Evolutionary conservation across 2,113 vertebrate genomes (phyloP).

Genomic region (Aspidoscelis tigris): DNA sequence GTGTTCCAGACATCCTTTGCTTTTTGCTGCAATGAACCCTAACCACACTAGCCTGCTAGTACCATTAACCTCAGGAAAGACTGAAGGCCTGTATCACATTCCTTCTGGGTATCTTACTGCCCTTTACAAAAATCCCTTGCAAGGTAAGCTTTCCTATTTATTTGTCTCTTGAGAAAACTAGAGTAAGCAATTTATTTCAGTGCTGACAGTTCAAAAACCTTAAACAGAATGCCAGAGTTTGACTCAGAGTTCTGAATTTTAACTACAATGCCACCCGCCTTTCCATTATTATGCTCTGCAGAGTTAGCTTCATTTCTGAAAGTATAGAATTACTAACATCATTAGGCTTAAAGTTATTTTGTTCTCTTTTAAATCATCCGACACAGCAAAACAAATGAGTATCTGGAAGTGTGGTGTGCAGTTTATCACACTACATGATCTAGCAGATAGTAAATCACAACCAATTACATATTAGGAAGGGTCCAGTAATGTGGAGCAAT

Average conservation of each 20-base stretch:
- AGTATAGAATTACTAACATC: neutral
- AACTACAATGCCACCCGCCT: neutral
- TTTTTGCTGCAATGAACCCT: neutral
- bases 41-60: neutral
- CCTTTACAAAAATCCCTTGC: neutral
- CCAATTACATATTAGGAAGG: neutral
- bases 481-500: neutral
- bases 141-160: slow-evolving; percentile 11
- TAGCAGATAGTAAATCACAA: neutral
- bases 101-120: slow-evolving; percentile 1
- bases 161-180: slow-evolving; percentile 14
- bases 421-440: neutral
- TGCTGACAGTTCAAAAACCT: slow-evolving; percentile 1
- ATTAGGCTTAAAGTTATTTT: slow-evolving; percentile 20
- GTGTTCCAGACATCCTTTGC: neutral
- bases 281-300: neutral
- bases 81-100: neutral
- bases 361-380: neutral
- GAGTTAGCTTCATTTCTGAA: slow-evolving; percentile 16
- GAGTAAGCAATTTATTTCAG: neutral
- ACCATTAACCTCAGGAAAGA: slow-evolving; percentile 7
- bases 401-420: neutral
- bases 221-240: slow-evolving; percentile 6
- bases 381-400: neutral
- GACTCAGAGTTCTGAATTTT: slow-evolving; percentile 5